phyloP scores from a whole-genome alignment of 2,888 invertebrate genomes.

The Rapana venosa region DNA sequence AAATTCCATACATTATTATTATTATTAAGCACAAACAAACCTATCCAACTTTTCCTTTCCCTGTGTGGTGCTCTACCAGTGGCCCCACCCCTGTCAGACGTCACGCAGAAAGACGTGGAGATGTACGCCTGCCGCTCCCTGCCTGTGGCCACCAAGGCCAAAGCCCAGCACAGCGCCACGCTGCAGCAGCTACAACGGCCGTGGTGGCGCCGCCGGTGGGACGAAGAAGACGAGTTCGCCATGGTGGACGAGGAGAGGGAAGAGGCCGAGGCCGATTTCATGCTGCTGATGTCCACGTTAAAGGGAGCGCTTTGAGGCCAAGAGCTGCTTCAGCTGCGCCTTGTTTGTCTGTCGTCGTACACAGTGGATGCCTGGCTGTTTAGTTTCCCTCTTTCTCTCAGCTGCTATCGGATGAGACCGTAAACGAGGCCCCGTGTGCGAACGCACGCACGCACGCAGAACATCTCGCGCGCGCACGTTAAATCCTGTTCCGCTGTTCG shows the following conservation, averaged over 20 bases:
- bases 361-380: no score
- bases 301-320: no score
- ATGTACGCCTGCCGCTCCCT: slow-evolving; percentile 74
- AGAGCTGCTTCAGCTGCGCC: no score
- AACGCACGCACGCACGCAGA: no score
- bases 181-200: slow-evolving; percentile 70
- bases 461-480: no score
- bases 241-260: slow-evolving; percentile 45
- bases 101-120: slow-evolving; percentile 70
- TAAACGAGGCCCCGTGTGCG: no score
- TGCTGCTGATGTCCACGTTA: slow-evolving; percentile 26
- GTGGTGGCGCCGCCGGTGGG: slow-evolving; percentile 75
- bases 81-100: slow-evolving; percentile 72
- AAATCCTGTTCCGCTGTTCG: no score
- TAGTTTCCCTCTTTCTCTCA: no score
- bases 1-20: no score
- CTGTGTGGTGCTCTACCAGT: slow-evolving; percentile 60
- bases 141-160: slow-evolving; percentile 75
- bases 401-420: no score
- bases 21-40: no score
- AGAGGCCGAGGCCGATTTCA: slow-evolving; percentile 43
- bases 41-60: neutral
- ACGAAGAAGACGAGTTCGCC: slow-evolving; percentile 69
- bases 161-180: slow-evolving; percentile 68
- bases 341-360: no score